Evolutionary conservation across 2,888 invertebrate species (phyloP), one percentile per base, ranked within the genome.

Genomic region (Ophonus ardosiacus): DNA sequence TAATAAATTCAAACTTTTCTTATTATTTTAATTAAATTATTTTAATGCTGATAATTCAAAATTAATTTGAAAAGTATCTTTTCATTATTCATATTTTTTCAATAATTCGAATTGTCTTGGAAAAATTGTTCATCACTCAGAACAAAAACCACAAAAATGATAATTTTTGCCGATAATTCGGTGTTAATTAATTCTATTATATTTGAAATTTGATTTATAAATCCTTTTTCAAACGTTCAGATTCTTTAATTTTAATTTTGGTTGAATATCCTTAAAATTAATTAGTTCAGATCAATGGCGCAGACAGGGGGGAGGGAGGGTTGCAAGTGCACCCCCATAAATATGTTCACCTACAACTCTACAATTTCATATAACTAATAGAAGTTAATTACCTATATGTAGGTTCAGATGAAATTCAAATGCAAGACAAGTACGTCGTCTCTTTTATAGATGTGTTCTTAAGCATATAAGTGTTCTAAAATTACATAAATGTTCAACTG

Each of bases 191-290:
- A 68, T 3, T n/a, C 15, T n/a, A 59, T 68, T 24, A 38, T 68
- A 15, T 24, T 68, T 38, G 24, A 38, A 68, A 68, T 68, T 68
- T 68, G 31, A 68, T 68, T 68, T 68, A n/a, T 24, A 68, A 24
- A 68, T 68, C 31, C 68, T 31, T 68, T 68, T 68, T 51, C 31
- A 31, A 31, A 38, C 31, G 10, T 68, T 6, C 68, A 68, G n/a
- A 68, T 15, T 38, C 15, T 24, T 31, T 38, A 31, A 68, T 68
- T 68, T 15, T 15, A 24, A 31, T 65, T 65, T 31, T 38, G 3
- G 31, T 68, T 68, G 38, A 68, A n/a, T 38, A 68, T 38, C 38
- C 38, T 68, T 68, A 68, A 63, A 68, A 68, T 68, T 68, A 68
- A 68, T 68, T 68, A 68, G 38, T 68, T 38, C 59, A 17, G 59